Conservation (phyloP, 2,797 vertebrate genomes). For the Sebastes oblongus region DNA sequence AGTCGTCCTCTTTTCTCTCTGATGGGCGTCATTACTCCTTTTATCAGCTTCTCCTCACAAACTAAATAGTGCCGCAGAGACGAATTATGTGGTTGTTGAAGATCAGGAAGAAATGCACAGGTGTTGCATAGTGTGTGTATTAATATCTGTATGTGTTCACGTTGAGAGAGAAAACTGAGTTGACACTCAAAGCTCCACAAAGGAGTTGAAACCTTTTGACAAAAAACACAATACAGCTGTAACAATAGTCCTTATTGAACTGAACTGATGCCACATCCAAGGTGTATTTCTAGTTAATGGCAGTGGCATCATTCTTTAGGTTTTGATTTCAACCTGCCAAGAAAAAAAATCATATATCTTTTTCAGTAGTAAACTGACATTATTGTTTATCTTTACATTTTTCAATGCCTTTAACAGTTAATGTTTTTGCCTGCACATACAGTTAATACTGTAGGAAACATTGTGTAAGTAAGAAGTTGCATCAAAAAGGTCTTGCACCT, state of each 20-base stretch:
- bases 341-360: no score
- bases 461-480: no score
- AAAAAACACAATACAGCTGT: not conserved
- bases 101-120: not conserved
- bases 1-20: not conserved
- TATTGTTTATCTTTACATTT: no score
- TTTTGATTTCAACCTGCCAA: not conserved
- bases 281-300: not conserved
- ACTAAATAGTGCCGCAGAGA: constrained; percentile 1
- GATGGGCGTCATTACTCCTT: constrained; percentile 9
- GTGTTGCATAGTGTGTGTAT: not conserved
- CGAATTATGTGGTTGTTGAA: not conserved
- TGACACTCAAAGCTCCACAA: not conserved
- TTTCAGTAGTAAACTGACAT: no score
- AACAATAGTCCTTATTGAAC: not conserved
- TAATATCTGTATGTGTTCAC: not conserved
- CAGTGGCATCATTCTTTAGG: no score
- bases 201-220: not conserved
- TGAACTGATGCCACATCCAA: not conserved
- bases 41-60: constrained; percentile 10
- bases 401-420: no score
- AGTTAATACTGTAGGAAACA: no score
- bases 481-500: no score
- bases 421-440: no score
- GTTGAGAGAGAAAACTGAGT: not conserved